These are phyloP conservation scores for Sinocyclocheilus anshuiensis DNA, from an alignment of 2,113 vertebrate species.

Conservation along the genomic window DNA sequence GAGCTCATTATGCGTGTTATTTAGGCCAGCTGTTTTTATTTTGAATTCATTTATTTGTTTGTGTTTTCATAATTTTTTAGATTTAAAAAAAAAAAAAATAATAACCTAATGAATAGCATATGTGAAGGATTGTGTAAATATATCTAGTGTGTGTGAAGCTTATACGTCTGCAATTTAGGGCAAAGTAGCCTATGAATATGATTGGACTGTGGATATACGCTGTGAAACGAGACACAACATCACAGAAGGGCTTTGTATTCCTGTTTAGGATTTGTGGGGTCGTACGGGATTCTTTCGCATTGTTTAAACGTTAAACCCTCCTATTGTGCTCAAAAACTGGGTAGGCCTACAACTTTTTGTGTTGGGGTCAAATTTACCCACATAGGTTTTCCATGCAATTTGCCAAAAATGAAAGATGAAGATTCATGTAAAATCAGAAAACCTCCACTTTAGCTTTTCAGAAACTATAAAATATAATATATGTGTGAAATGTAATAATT, in stretches of 20 bases:
- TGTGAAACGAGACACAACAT: constrained; percentile 36
- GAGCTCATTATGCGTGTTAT: constrained; percentile 72
- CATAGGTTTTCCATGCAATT: too few relatives aligned
- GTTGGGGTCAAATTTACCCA: too few relatives aligned
- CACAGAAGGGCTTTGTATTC: not conserved
- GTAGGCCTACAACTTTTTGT: too few relatives aligned
- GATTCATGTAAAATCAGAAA: too few relatives aligned
- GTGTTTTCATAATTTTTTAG: constrained; percentile 70
- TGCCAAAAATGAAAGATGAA: too few relatives aligned
- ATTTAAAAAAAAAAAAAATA: constrained; percentile 52
- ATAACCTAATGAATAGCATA: not conserved
- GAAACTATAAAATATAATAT: too few relatives aligned
- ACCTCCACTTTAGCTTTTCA: too few relatives aligned
- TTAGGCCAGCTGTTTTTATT: constrained; percentile 61
- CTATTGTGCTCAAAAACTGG: too few relatives aligned
- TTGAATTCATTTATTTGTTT: constrained; percentile 30
- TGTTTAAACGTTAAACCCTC: not conserved
- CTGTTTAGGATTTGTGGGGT: constrained; percentile 31
- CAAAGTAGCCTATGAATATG: not conserved
- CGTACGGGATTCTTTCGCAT: not conserved
- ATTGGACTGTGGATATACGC: not conserved
- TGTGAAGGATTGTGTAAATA: constrained; percentile 39
- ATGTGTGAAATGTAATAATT: too few relatives aligned
- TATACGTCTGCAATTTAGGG: constrained; percentile 1
- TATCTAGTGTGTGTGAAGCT: not conserved